Evolutionary conservation across 1,140 invertebrate genomes (phyloP), one percentile per base, ranked within the genome.

Genomic region (Phocides pigmalion): DNA sequence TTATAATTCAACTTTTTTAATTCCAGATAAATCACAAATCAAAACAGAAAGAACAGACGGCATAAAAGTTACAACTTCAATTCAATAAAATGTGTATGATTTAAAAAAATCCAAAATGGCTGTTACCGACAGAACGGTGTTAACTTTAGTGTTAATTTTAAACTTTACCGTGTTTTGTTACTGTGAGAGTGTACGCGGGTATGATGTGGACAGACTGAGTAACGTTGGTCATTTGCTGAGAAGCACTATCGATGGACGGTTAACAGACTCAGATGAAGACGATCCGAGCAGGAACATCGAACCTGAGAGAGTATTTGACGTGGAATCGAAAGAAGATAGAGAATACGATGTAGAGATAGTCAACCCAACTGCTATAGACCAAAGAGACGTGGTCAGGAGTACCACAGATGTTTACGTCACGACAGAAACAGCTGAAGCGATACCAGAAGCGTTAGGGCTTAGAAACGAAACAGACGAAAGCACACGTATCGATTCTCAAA

Each of bases 41-140:
- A 32, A 11, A 32, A n/a, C 28, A 11, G 28, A 11, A 32, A n/a
- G 0, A 28, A 28, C 25, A n/a, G 8, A 32, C 25, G 1, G 1
- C 25, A 28, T 8, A 28, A 28, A 28, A 28, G 1, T 11, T 11
- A 1, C 2, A 32, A 32, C 2, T 32, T n/a, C 0, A 32, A 1
- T 32, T 28, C n/a, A 32, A 32, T 19, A 44, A 58, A 46, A 15
- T 19, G 54, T 46, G 39, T 12, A 22, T 46, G 41, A n/a, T n/a
- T 32, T 58, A 68, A 62, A 32, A 42, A 20, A n/a, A n/a, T n/a
- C 2, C 39, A 68, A 68, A 58, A 70, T 70, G 68, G 61, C 46
- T 37, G 42, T 56, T n/a, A n/a, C n/a, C 17, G 20, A 44, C 22
- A 56, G 17, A 19, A 67, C 59, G 62, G 28, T 71, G 39, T 14